These are phyloP conservation scores for Elaphurus davidianus DNA, from an alignment of 2,113 vertebrate species.

Conservation along the genomic window DNA sequence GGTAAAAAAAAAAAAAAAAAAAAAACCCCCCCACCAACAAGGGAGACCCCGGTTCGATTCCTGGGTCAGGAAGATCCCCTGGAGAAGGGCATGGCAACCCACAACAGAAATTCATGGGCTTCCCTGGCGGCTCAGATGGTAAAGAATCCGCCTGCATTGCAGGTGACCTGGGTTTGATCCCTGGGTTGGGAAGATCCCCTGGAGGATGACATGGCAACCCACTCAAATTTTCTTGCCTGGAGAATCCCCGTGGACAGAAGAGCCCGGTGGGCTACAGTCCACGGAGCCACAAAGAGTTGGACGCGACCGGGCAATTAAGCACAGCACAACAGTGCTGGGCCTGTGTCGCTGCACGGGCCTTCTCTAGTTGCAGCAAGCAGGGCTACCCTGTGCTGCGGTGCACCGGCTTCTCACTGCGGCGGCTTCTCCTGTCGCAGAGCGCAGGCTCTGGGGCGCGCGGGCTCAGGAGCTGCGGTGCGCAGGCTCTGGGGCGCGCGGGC, in stretches of 20 bases:
- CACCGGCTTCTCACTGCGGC: fast-evolving
- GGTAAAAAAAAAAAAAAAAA: not conserved
- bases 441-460: not conserved
- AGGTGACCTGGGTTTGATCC: not conserved
- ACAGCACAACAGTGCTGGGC: not conserved
- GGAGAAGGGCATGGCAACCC: not conserved
- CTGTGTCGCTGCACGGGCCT: fast-evolving
- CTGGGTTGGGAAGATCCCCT: not conserved
- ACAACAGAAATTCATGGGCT: not conserved
- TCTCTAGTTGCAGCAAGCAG: not conserved
- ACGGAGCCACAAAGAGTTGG: not conserved
- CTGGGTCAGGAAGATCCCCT: not conserved
- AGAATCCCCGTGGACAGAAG: not conserved
- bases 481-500: not conserved
- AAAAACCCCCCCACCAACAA: too few species aligned
- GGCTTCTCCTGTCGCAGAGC: not conserved
- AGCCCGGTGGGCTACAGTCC: not conserved
- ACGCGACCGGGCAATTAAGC: fast-evolving
- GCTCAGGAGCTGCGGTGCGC: not conserved
- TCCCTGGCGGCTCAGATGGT: not conserved
- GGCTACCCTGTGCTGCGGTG: not conserved
- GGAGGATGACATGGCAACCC: not conserved
- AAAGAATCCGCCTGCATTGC: not conserved
- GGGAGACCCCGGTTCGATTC: not conserved
- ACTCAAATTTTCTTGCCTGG: not conserved